Conservation (phyloP, 2,888 invertebrate genomes). For the Xestia sexstrigata region DNA sequence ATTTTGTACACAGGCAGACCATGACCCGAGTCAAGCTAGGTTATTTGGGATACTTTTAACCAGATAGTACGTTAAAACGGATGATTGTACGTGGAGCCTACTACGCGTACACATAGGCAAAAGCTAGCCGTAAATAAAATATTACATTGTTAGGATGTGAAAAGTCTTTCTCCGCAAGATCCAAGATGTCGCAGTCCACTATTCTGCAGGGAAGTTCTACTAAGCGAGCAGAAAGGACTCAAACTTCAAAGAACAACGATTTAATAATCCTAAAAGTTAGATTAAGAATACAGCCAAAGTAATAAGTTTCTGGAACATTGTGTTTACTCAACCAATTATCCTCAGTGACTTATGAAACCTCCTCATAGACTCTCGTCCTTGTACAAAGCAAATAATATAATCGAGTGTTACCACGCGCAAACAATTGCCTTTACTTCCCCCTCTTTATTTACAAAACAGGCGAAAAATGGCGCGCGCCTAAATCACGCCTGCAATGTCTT, state of each 20-base stretch:
- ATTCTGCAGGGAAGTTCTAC: conserved; percentile 6
- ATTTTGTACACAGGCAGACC: background rate
- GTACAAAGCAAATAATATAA: conserved; percentile 58
- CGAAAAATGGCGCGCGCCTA: conserved; percentile 49
- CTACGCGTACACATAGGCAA: background rate
- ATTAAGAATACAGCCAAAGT: conserved; percentile 17
- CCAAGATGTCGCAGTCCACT: conserved; percentile 16
- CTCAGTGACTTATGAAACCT: conserved; percentile 44
- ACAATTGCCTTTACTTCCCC: conserved; percentile 43
- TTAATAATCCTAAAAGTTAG: conserved; percentile 28
- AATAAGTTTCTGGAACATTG: conserved; percentile 27
- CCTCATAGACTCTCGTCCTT: conserved; percentile 50
- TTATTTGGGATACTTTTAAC: background rate
- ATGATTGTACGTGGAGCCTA: background rate
- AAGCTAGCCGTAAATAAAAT: background rate
- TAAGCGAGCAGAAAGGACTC: background rate
- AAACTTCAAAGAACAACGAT: conserved; percentile 24
- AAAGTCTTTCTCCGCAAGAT: conserved; percentile 4
- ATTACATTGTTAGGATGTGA: background rate
- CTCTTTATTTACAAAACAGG: conserved; percentile 51
- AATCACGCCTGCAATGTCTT: conserved; percentile 44
- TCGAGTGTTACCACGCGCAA: conserved; percentile 58
- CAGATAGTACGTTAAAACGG: background rate
- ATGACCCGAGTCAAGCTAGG: background rate
- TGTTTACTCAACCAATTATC: conserved; percentile 39